Evolutionary conservation across 1,140 invertebrate species (phyloP).

Genomic region (Luehdorfia chinensis): DNA sequence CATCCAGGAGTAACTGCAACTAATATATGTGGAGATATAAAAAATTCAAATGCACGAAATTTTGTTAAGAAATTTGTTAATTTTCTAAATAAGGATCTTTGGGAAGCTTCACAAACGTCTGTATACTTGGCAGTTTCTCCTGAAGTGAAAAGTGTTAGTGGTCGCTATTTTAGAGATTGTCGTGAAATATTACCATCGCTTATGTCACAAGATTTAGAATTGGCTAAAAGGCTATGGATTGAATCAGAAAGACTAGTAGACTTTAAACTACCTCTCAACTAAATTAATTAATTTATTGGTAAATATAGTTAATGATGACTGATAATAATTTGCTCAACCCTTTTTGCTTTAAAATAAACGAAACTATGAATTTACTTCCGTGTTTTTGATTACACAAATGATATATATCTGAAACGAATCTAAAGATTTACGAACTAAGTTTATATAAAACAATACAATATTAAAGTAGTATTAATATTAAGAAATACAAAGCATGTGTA

Average conservation of each 20-base stretch:
- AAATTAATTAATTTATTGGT: slow-evolving; percentile 9
- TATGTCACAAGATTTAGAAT: slow-evolving; percentile 52
- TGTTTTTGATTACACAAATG: no score
- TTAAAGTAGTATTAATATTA: no score
- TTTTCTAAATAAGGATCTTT: slow-evolving; percentile 64
- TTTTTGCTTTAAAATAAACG: neutral
- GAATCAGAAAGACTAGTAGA: slow-evolving; percentile 66
- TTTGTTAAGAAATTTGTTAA: slow-evolving; percentile 42
- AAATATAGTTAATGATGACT: slow-evolving; percentile 13
- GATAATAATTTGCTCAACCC: slow-evolving; percentile 8
- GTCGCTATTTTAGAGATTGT: slow-evolving; percentile 80
- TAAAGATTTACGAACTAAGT: no score
- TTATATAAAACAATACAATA: no score
- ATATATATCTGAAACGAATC: no score
- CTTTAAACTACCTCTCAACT: slow-evolving; percentile 4
- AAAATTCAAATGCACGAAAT: slow-evolving; percentile 43
- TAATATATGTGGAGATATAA: slow-evolving; percentile 88
- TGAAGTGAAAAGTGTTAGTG: slow-evolving; percentile 74
- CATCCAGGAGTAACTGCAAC: slow-evolving; percentile 94
- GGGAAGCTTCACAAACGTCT: slow-evolving; percentile 79
- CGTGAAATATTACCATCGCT: slow-evolving; percentile 53
- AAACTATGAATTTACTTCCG: neutral
- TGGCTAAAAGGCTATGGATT: slow-evolving; percentile 67
- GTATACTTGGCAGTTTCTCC: slow-evolving; percentile 78
- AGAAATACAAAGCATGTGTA: no score